These are phyloP conservation scores for Aleiodes alternator DNA, from an alignment of 2,888 invertebrate genomes.

Conservation along the genomic window DNA sequence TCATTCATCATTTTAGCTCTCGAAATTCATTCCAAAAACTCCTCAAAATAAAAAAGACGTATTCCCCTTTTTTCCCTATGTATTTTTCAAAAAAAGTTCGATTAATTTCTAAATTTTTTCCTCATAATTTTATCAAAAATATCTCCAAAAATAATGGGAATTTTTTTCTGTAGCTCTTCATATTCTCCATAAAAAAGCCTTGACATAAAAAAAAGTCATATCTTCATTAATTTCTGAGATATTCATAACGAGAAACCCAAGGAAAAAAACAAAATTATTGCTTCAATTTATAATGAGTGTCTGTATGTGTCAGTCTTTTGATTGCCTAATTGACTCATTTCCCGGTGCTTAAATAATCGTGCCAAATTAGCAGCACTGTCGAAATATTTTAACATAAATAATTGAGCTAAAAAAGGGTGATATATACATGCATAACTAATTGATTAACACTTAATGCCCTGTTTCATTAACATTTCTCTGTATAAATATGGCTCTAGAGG, in stretches of 20 bases:
- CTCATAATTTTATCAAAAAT: no score
- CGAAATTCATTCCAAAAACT: no score
- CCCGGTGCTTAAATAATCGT: conserved; percentile 17
- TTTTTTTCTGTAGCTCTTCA: no score
- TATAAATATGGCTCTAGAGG: neutral
- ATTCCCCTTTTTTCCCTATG: no score
- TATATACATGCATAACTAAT: neutral
- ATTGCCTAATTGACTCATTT: conserved; percentile 13
- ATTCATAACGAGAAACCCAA: neutral
- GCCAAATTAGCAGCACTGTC: conserved; percentile 9
- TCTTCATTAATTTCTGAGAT: no score
- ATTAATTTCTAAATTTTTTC: no score
- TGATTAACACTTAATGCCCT: conserved; percentile 2
- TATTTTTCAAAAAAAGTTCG: no score
- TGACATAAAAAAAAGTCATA: no score
- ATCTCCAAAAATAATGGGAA: no score
- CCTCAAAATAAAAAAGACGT: no score
- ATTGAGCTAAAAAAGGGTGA: neutral
- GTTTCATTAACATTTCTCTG: conserved; percentile 8
- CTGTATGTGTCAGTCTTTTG: neutral
- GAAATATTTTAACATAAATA: conserved; percentile 11
- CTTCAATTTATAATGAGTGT: neutral
- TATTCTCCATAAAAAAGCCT: no score
- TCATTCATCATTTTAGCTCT: no score
- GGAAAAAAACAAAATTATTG: neutral